These are phyloP conservation scores for Altica lythri DNA, from an alignment of 2,888 invertebrate genomes.

Conservation along the genomic window DNA sequence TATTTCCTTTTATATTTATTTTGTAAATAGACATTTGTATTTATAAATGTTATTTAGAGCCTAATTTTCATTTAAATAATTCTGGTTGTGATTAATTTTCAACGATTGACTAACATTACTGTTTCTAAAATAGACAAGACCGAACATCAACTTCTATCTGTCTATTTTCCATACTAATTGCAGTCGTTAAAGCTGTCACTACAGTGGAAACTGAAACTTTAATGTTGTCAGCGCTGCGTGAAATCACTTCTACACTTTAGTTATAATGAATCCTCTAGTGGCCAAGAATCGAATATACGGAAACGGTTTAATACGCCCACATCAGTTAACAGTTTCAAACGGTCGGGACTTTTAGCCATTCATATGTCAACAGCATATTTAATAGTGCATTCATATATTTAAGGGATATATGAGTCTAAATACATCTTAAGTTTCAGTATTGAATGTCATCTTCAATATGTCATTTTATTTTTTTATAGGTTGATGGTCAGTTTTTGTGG, in stretches of 20 bases:
- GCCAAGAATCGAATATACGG: conserved; percentile 23
- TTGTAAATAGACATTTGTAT: no score
- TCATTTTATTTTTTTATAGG: no score
- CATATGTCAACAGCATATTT: conserved; percentile 32
- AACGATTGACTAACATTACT: background rate
- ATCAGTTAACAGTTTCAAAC: conserved; percentile 34
- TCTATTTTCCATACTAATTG: conserved; percentile 5
- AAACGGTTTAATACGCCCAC: conserved; percentile 29
- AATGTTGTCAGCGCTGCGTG: conserved; percentile 28
- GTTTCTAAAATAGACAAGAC: background rate
- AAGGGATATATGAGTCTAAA: no score
- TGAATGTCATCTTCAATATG: no score
- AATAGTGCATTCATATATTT: conserved; percentile 26
- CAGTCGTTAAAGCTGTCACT: conserved; percentile 14
- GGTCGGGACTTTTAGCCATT: conserved; percentile 23
- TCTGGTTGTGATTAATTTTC: no score
- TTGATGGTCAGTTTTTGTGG: no score
- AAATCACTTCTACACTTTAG: conserved; percentile 31
- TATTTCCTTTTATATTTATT: no score
- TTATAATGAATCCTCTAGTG: conserved; percentile 27
- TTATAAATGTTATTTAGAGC: no score
- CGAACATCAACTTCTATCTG: background rate
- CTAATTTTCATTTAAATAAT: no score
- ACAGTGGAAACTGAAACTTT: conserved; percentile 9
- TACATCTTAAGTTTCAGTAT: no score